phyloP scores from a whole-genome alignment of 2,888 invertebrate species.

The Maniola hyperantus region DNA sequence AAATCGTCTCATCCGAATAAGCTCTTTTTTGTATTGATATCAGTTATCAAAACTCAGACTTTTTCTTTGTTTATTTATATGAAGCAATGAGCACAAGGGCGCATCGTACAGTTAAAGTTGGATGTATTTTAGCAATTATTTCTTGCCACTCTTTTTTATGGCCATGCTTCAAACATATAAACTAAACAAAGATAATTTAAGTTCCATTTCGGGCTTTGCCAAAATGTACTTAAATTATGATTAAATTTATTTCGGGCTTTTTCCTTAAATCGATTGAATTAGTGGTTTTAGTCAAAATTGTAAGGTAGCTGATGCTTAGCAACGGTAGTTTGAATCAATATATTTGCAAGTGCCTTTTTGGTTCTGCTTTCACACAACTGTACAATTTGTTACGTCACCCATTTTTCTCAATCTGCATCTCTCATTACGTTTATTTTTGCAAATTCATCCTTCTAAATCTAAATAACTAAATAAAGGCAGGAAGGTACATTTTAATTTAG shows the following conservation, averaged over 20 bases:
- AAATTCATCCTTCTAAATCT: neutral
- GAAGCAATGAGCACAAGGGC: neutral
- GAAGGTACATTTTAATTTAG: neutral
- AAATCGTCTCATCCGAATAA: neutral
- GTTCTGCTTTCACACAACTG: conserved; percentile 30
- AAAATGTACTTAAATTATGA: conserved; percentile 20
- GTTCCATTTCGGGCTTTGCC: conserved; percentile 7
- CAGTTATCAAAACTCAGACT: too few relatives aligned
- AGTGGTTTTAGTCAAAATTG: conserved; percentile 32
- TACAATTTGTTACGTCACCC: neutral
- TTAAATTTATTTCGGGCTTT: conserved; percentile 42
- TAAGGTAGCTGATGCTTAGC: conserved; percentile 40
- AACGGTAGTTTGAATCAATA: conserved; percentile 42
- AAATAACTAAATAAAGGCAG: neutral
- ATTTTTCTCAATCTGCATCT: neutral
- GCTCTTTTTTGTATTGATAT: neutral
- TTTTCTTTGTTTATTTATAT: neutral
- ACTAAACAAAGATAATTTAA: neutral
- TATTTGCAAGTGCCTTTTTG: conserved; percentile 48
- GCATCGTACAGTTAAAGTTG: neutral
- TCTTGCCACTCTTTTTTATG: neutral
- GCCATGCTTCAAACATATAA: neutral
- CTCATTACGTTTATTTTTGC: neutral
- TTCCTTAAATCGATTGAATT: conserved; percentile 35
- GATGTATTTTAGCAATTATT: neutral